Percentiles rank a stretch among this genome's conserved stretches.
These are phyloP conservation scores for Eupithecia pulchellata DNA, from an alignment of 2,888 invertebrate species.

Conservation along the genomic window DNA sequence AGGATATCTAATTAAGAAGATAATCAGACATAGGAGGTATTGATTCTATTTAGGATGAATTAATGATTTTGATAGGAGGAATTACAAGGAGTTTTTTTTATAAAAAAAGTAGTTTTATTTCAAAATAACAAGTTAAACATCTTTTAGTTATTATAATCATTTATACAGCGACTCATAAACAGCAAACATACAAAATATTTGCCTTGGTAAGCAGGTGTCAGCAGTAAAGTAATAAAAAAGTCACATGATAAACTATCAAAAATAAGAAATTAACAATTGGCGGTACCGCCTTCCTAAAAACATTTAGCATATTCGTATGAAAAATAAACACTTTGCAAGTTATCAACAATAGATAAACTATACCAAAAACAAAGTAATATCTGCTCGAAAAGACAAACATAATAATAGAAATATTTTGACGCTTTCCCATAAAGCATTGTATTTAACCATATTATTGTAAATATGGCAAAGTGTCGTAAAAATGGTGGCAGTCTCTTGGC, in stretches of 20 bases:
- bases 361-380: constrained; percentile 1
- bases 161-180: constrained; percentile 4
- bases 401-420: constrained; percentile 6
- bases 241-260: no score
- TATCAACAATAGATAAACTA: background rate
- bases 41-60: constrained; percentile 2
- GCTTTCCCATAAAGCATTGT: background rate
- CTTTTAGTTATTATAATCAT: constrained; percentile 4
- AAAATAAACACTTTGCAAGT: background rate
- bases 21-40: constrained; percentile 1
- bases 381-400: constrained; percentile 5
- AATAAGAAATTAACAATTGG: constrained; percentile 1
- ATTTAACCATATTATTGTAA: constrained; percentile 2
- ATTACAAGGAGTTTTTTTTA: constrained; percentile 2
- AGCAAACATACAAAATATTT: constrained; percentile 1
- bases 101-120: constrained; percentile 4
- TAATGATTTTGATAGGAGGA: constrained; percentile 4
- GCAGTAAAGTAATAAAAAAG: background rate
- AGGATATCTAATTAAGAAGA: constrained; percentile 4
- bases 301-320: constrained; percentile 1
- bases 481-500: constrained; percentile 28
- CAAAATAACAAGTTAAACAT: constrained; percentile 2
- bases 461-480: constrained; percentile 23
- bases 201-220: background rate
- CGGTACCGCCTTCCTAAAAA: constrained; percentile 2